Evolutionary conservation across 2,888 invertebrate genomes (phyloP).

Genomic region (Lasius fuliginosus): DNA sequence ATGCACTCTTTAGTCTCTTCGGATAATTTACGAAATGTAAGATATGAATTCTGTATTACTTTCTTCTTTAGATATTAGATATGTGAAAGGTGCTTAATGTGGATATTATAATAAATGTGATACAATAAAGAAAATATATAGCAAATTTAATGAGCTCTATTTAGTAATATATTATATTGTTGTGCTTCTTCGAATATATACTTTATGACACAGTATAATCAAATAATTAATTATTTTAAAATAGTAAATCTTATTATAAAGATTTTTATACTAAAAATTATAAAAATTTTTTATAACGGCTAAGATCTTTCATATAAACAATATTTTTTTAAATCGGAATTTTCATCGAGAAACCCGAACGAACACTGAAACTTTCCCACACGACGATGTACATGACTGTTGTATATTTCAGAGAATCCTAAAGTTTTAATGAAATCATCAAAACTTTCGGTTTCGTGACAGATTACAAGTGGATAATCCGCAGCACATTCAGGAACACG

Average conservation of each 20-base stretch:
- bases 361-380: background rate
- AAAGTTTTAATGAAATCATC: slow-evolving; percentile 70
- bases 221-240: slow-evolving; percentile 4
- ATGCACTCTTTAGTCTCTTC: no score
- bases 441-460: slow-evolving; percentile 64
- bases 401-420: slow-evolving; percentile 41
- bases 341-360: slow-evolving; percentile 11
- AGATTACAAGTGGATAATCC: slow-evolving; percentile 69
- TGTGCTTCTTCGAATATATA: background rate
- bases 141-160: background rate
- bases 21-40: no score
- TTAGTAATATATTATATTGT: no score
- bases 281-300: background rate
- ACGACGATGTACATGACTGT: slow-evolving; percentile 22
- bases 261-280: background rate
- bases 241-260: background rate
- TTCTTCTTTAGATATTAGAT: background rate
- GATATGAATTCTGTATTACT: background rate
- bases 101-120: background rate
- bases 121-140: background rate
- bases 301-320: background rate
- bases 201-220: background rate
- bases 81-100: background rate
- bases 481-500: slow-evolving; percentile 17
- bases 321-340: background rate